Base-by-base conservation (phyloP, 30 jellyfish, hydroid and myxozoan genomes). In the Aurelia sp. region DNA sequence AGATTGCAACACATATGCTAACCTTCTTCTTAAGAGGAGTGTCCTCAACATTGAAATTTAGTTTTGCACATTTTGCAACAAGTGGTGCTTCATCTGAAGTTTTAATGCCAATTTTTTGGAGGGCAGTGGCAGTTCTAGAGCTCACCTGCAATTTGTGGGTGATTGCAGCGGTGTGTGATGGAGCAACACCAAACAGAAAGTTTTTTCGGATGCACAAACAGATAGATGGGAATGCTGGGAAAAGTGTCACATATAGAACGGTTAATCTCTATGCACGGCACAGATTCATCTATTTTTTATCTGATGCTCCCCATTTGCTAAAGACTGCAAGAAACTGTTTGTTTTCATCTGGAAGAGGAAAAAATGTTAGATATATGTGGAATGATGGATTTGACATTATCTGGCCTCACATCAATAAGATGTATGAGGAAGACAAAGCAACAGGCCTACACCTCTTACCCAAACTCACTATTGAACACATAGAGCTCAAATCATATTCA, bases 321-420 rank as follows among this genome's bases (percentile, higher is more conserved):
- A 84, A 84, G 27, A 84, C 93, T 9, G 50, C 93, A 22, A 72
- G 93, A 63, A 84, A 84, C 27, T 84, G 88, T 53, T 40, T 84
- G 63, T 38, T 74, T 35, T 74, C 87, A 52, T 84, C 88, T 30
- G 93, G 93, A 57, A 57, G 24, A 8, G 24, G 19, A 57, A 57
- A 57, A 13, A 57, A 57, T 57, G 24, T 57, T 2, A 3, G 88
- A 47, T 57, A 31, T 21, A 51, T 86, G 83, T 86, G 61, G 96
- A 86, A 86, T 30, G 59, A 64, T 76, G 96, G 86, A 9, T 47
- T 63, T 21, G 67, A 76, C 51, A 33, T 87, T 17, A 65, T 87
- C 13, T 86, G 96, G 96, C 55, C 67, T 30, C 96, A 86, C 63
- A 86, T 76, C 48, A 62, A 73, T 18, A 64, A 76, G 24, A 62